These are phyloP conservation scores for Tenthredo livida DNA, from an alignment of 2,888 invertebrate genomes.

Conservation along the genomic window DNA sequence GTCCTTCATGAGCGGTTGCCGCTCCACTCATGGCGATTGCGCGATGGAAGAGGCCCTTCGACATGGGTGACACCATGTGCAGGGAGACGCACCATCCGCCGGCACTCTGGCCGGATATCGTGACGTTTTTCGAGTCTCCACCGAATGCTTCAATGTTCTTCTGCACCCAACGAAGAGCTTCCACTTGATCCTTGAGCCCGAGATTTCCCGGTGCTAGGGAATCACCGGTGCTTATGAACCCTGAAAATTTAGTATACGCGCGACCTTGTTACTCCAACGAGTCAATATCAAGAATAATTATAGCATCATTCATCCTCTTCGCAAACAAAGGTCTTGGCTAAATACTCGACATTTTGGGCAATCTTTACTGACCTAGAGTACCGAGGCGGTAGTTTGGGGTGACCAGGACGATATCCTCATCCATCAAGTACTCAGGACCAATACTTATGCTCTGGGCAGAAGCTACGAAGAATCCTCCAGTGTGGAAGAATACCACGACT, in stretches of 20 bases:
- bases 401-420: slow-evolving; percentile 72
- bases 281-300: background rate
- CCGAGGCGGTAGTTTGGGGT: slow-evolving; percentile 72
- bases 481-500: slow-evolving; percentile 85
- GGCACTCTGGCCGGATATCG: slow-evolving; percentile 82
- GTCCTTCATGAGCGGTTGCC: slow-evolving; percentile 78
- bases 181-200: slow-evolving; percentile 86
- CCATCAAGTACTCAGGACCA: slow-evolving; percentile 70
- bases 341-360: background rate
- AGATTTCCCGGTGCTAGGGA: slow-evolving; percentile 84
- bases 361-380: slow-evolving; percentile 68
- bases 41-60: slow-evolving; percentile 85
- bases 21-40: slow-evolving; percentile 86
- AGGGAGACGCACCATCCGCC: slow-evolving; percentile 77
- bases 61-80: slow-evolving; percentile 82
- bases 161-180: slow-evolving; percentile 84
- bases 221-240: slow-evolving; percentile 85
- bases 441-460: slow-evolving; percentile 81
- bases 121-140: slow-evolving; percentile 84
- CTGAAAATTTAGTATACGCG: slow-evolving; percentile 68
- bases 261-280: background rate
- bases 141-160: slow-evolving; percentile 85
- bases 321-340: background rate
- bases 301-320: background rate
- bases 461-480: slow-evolving; percentile 84